phyloP scores from a whole-genome alignment of 2,888 invertebrate species.

The Trichopoda pennipes region DNA sequence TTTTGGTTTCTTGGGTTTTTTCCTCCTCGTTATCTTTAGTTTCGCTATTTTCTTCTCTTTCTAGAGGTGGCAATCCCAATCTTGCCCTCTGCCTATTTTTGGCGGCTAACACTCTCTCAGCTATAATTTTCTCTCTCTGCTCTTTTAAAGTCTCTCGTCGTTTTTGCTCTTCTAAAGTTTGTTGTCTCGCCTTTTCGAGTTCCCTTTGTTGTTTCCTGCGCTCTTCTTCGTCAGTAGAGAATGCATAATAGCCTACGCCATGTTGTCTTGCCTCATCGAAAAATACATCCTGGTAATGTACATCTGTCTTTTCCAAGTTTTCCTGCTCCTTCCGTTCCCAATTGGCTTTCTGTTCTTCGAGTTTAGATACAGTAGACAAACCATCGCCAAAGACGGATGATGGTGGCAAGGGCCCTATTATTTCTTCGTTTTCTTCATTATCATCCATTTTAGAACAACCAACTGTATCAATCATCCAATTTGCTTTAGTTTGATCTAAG shows the following conservation, averaged over 20 bases:
- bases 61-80: slow-evolving; percentile 87
- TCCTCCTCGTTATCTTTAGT: slow-evolving; percentile 56
- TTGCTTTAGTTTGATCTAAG: slow-evolving; percentile 78
- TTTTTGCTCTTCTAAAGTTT: slow-evolving; percentile 86
- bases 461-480: slow-evolving; percentile 79
- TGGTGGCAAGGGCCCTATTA: slow-evolving; percentile 78
- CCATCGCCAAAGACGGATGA: slow-evolving; percentile 78
- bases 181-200: slow-evolving; percentile 86
- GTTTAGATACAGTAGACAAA: slow-evolving; percentile 83
- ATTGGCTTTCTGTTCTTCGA: slow-evolving; percentile 88
- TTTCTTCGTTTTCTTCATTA: slow-evolving; percentile 67
- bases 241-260: slow-evolving; percentile 95
- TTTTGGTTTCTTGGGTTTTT: slow-evolving; percentile 68
- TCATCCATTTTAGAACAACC: slow-evolving; percentile 70
- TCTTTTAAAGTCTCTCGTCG: slow-evolving; percentile 84
- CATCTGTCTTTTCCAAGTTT: slow-evolving; percentile 86
- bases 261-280: slow-evolving; percentile 96
- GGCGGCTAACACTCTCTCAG: slow-evolving; percentile 87
- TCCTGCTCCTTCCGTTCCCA: slow-evolving; percentile 93
- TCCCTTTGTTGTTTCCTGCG: slow-evolving; percentile 91
- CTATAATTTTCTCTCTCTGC: slow-evolving; percentile 85
- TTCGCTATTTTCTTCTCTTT: slow-evolving; percentile 80
- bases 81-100: slow-evolving; percentile 87
- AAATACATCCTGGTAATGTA: slow-evolving; percentile 95
- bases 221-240: slow-evolving; percentile 91